phyloP scores from a whole-genome alignment of 2,888 invertebrate species.

The Pecten maximus region DNA sequence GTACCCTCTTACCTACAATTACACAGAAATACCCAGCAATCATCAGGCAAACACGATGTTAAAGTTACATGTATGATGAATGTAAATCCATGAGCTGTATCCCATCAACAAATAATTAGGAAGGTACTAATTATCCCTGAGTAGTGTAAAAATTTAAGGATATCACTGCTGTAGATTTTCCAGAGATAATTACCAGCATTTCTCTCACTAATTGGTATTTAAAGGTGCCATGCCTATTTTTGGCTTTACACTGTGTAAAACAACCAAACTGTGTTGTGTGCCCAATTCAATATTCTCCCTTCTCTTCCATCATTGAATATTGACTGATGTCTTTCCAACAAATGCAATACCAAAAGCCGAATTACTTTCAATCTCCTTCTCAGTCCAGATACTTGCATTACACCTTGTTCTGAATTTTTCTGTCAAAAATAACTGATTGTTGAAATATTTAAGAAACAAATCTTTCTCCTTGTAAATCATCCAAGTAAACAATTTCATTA shows the following conservation, averaged over 20 bases:
- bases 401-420: not conserved
- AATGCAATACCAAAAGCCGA: not conserved
- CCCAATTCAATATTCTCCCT: not conserved
- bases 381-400: not conserved
- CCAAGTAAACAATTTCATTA: too few relatives aligned
- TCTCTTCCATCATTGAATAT: slow-evolving; percentile 30
- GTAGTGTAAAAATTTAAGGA: not conserved
- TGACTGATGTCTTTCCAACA: not conserved
- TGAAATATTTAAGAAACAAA: too few relatives aligned
- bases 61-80: not conserved
- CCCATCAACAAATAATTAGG: not conserved
- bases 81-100: not conserved
- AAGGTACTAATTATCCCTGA: not conserved
- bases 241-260: not conserved
- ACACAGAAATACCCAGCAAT: not conserved
- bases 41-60: not conserved
- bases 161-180: not conserved
- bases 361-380: not conserved
- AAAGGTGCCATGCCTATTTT: not conserved
- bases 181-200: slow-evolving; percentile 15
- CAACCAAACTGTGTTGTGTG: not conserved
- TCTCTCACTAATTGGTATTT: not conserved
- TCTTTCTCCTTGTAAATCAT: too few relatives aligned
- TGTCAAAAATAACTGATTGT: too few relatives aligned
- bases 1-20: not conserved